These are phyloP conservation scores for Parelbella ahira DNA, from an alignment of 2,888 invertebrate species.

Conservation along the genomic window DNA sequence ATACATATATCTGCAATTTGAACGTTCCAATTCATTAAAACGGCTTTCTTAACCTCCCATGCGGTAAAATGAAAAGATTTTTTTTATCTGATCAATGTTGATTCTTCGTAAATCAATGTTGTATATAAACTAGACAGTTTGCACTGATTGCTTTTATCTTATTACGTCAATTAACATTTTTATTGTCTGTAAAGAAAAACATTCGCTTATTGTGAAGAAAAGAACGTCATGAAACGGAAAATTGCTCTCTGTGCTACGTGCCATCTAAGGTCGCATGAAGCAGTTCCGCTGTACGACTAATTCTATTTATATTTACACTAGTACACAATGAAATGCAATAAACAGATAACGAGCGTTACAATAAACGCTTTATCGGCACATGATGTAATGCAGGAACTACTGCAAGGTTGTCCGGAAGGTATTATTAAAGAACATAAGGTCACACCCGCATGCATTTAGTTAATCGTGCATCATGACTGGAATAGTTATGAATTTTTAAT, in stretches of 20 bases:
- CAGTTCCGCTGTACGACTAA: slow-evolving; percentile 21
- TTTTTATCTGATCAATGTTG: no score
- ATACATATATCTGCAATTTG: not conserved
- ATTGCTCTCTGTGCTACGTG: no score
- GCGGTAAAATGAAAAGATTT: no score
- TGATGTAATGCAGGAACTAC: slow-evolving; percentile 75
- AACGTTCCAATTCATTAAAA: no score
- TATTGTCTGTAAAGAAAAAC: no score
- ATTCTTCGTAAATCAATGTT: no score
- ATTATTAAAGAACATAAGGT: slow-evolving; percentile 52
- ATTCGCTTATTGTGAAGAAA: no score
- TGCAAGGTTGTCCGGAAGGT: slow-evolving; percentile 73
- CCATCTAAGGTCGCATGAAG: slow-evolving; percentile 19
- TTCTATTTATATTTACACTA: slow-evolving; percentile 24
- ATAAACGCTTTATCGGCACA: slow-evolving; percentile 54
- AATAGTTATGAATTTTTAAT: slow-evolving; percentile 36
- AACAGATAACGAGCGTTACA: slow-evolving; percentile 36
- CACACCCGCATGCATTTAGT: slow-evolving; percentile 53
- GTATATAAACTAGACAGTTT: no score
- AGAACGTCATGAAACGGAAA: no score
- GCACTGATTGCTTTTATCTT: no score
- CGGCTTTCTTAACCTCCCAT: not conserved
- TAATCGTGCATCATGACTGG: slow-evolving; percentile 48
- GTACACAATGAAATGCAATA: slow-evolving; percentile 26
- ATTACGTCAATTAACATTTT: no score